Conservation (phyloP, 2,797 vertebrate species). For the Phataginus tricuspis region DNA sequence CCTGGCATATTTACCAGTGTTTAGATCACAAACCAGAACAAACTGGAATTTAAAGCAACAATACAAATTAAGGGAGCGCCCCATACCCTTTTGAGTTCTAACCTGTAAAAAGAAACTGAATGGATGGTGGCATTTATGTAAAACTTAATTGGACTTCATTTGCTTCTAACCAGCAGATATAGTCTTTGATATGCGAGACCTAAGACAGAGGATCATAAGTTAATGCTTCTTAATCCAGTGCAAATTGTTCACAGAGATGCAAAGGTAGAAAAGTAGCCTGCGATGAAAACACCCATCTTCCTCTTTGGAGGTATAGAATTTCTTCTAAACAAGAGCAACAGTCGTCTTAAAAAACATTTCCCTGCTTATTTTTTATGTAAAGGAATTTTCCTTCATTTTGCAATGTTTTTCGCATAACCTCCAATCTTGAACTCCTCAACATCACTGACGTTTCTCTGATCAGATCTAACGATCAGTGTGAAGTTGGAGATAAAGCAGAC, state of each 20-base stretch:
- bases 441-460: not conserved
- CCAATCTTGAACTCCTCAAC: not conserved
- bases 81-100: slow-evolving; percentile 3
- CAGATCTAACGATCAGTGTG: not conserved
- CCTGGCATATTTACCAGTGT: slow-evolving; percentile 56
- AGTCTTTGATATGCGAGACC: slow-evolving; percentile 55
- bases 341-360: not conserved
- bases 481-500: not conserved
- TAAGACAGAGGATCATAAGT: slow-evolving; percentile 26
- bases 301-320: not conserved
- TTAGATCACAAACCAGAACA: slow-evolving; percentile 51
- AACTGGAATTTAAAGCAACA: slow-evolving; percentile 55
- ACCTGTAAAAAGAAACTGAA: slow-evolving; percentile 32
- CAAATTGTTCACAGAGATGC: slow-evolving; percentile 45
- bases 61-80: not conserved
- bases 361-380: slow-evolving; percentile 2
- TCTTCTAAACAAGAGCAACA: not conserved
- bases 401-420: not conserved
- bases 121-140: slow-evolving; percentile 43
- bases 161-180: slow-evolving; percentile 38
- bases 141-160: slow-evolving; percentile 64
- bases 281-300: not conserved
- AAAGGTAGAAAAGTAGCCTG: not conserved
- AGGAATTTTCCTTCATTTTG: not conserved
- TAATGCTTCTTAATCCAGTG: slow-evolving; percentile 64